Base-by-base conservation (phyloP, 2,113 vertebrate genomes). In the Myotis brandtii region DNA sequence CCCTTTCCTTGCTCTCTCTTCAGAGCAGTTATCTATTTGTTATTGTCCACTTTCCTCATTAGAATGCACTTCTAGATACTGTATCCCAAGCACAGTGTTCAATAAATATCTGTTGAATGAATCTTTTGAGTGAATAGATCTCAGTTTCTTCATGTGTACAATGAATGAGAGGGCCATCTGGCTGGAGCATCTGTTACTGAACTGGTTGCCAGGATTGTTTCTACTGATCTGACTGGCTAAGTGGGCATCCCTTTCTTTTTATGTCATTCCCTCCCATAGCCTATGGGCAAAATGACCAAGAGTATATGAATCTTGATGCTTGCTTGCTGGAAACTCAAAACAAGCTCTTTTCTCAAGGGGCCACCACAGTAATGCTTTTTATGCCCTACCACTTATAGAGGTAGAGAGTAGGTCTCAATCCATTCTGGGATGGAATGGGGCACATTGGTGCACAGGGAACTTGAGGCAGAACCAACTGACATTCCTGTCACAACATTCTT, bases 91-190 rank as follows among this genome's bases (percentile, higher is more conserved):
- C 40, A 86, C 23, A 54, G 46, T 69, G 34, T 95, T 96, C 93
- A 89, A 79, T 96, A 96, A 97, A 95, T 97, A 93, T 95, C 93
- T 95, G 84, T 92, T 73, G 20, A 70, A 80, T 93, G 76, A 96
- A 84, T 94, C 25, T 95, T 52, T 89, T 88, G 46, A 62, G 54
- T 91, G 93, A 97, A 97, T 96, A 96, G 43, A 91, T 94, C 95
- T 97, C 96, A 97, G 97, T 97, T 97, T 97, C 97, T 89, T 97
- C 96, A 79, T 92, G 97, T 95, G 94, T 95, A 95, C 94, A 97
- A 96, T 90, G 67, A 97, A 92, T 79, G 88, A 96, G 93, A 95
- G 70, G 91, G 72, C 97, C 97, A 97, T 97, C 96, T 97, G 96
- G 96, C 32, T 27, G 6, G 82, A 96, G 88, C 97, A 97, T 96